Base-by-base conservation (phyloP, 2,113 vertebrate genomes). In the Atrichornis clamosus region DNA sequence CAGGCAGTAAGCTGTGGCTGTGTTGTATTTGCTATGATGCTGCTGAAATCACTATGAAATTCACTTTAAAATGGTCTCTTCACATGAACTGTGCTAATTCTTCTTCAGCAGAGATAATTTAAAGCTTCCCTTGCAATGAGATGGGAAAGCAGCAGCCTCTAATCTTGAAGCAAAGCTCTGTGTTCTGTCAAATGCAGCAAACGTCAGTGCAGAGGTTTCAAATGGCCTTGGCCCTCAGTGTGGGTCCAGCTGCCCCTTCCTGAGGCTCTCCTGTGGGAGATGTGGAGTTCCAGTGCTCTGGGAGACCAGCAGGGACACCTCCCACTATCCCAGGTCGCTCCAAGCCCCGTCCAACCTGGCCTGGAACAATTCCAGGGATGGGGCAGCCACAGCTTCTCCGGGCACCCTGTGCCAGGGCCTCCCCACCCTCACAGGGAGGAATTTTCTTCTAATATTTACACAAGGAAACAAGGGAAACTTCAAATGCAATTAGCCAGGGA, bases 201-300 rank as follows among this genome's bases (percentile, higher is more conserved):
- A 52, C 21, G 53, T 27, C 55, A 19, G 68, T 11, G n/a, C 9
- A 8, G 28, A 60, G 35, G 53, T 60, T 73, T 33, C 64, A 68
- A 27, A 28, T 39, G 33, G 59, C n/a, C 9, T 23, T 49, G 32
- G 24, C 44, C n/a, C 1, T 9, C 1, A 0, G 0, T 14, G 68
- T 3, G 2, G 23, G 39, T 13, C 22, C 10, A 42, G 52, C 68
- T 59, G 84, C 15, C 75, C 4, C 33, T 30, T 30, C 50, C 64
- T 1, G 0, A 7, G 39, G 15, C 52, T 56, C 37, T 23, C 56
- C 72, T 32, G 52, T 5, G 5, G 72, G 37, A 59, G 46, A 23
- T 6, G 4, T 12, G 39, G 27, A 15, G 23, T 73, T 63, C 47
- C 58, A 46, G 41, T 10, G 62, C 60, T 28, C 37, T 52, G 53